Evolutionary conservation across 2,888 invertebrate genomes (phyloP).

Genomic region (Hipparchia sbordonii): DNA sequence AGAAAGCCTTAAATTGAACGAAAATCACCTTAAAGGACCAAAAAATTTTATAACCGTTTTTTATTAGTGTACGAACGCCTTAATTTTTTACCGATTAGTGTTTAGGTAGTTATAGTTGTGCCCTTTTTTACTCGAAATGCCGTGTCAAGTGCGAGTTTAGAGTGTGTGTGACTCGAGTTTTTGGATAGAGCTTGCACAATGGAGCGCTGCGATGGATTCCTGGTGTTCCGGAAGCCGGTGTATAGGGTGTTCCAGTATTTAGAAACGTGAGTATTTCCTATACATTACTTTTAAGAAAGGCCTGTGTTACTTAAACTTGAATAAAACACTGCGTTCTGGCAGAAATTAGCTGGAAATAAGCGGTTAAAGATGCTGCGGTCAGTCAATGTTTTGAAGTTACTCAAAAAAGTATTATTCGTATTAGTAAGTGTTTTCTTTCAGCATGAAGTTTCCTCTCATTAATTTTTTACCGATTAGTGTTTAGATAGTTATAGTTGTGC

Average conservation of each 20-base stretch:
- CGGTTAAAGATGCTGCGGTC: too few species aligned
- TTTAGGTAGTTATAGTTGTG: conserved; percentile 51
- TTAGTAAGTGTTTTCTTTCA: too few species aligned
- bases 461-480: conserved; percentile 61
- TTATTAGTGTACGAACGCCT: conserved; percentile 67
- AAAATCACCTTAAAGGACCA: conserved; percentile 76
- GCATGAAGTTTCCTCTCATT: too few species aligned
- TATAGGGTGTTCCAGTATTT: conserved; percentile 92
- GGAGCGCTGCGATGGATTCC: conserved; percentile 90
- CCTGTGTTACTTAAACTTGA: too few species aligned
- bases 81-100: conserved; percentile 63
- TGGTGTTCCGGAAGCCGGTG: conserved; percentile 90
- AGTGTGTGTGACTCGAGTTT: conserved; percentile 28
- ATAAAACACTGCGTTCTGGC: too few species aligned
- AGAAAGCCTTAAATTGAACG: conserved; percentile 68
- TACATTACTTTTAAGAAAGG: background rate
- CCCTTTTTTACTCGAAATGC: conserved; percentile 41
- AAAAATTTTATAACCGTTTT: conserved; percentile 63
- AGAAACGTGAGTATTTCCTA: conserved; percentile 87
- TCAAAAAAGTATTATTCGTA: too few species aligned
- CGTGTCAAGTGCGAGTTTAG: conserved; percentile 27
- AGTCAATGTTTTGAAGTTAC: too few species aligned
- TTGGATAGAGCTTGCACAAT: conserved; percentile 70
- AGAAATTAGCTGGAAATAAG: too few species aligned
- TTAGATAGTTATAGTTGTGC: conserved; percentile 51